These are phyloP conservation scores for Pungitius pungitius DNA, from an alignment of 2,113 vertebrate species.

Conservation along the genomic window DNA sequence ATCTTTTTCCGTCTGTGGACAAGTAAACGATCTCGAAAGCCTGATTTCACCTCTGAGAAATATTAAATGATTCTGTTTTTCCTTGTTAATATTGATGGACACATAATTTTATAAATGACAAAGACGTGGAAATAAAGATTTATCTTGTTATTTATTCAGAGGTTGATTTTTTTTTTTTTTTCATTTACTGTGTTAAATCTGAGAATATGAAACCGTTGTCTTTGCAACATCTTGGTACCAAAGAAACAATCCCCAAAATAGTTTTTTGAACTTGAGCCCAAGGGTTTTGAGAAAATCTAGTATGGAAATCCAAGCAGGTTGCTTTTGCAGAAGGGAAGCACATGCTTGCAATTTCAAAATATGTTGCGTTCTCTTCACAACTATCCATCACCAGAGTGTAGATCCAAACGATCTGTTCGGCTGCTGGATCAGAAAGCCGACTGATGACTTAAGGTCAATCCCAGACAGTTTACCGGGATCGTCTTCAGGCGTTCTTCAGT, in stretches of 20 bases:
- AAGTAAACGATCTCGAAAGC: conserved; percentile 69
- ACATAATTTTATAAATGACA: conserved; percentile 85
- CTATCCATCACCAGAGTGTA: not conserved
- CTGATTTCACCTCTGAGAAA: conserved; percentile 71
- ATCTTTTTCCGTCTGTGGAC: conserved; percentile 23
- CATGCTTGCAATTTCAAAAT: not conserved
- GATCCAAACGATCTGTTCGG: not conserved
- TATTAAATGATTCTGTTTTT: conserved; percentile 79
- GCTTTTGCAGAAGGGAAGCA: not conserved
- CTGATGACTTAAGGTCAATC: not conserved
- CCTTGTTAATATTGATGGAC: conserved; percentile 86
- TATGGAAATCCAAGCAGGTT: not conserved
- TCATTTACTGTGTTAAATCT: not conserved
- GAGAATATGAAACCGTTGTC: not conserved
- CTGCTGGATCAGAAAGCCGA: not conserved
- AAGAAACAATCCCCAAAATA: not conserved
- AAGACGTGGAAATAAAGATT: conserved; percentile 86
- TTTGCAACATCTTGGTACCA: not conserved
- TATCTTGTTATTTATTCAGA: conserved; percentile 86
- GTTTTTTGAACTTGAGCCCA: not conserved
- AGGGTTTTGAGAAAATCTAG: not conserved
- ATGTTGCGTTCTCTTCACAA: not conserved
- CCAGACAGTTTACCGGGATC: not conserved
- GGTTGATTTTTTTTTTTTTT: conserved; percentile 14
- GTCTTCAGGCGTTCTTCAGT: not conserved